These are phyloP conservation scores for Holotrichia oblita DNA, from an alignment of 1,140 invertebrate species.

Conservation along the genomic window DNA sequence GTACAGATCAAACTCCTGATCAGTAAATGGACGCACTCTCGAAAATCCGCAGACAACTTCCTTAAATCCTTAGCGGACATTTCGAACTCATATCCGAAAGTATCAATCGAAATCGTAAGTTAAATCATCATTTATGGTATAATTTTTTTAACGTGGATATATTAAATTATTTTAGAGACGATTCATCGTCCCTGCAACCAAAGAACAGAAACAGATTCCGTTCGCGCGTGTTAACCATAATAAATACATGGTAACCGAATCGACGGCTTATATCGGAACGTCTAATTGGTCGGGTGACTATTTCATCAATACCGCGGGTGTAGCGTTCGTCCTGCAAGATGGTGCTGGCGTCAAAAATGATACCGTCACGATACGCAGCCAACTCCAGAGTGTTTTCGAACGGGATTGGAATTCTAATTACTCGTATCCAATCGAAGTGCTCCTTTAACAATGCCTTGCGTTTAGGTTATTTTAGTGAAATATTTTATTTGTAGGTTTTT, in stretches of 20 bases:
- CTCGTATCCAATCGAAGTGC: slow-evolving; percentile 62
- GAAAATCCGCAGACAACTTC: slow-evolving; percentile 77
- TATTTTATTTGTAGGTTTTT: too few species aligned
- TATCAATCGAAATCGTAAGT: slow-evolving; percentile 85
- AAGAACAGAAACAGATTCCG: slow-evolving; percentile 84
- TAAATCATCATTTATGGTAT: not conserved
- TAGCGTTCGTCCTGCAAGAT: slow-evolving; percentile 76
- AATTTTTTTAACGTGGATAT: too few species aligned
- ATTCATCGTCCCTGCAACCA: slow-evolving; percentile 80
- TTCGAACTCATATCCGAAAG: slow-evolving; percentile 69
- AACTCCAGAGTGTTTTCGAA: slow-evolving; percentile 83
- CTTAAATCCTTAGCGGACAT: slow-evolving; percentile 82
- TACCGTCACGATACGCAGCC: slow-evolving; percentile 69
- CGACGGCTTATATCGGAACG: slow-evolving; percentile 92
- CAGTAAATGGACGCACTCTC: slow-evolving; percentile 90
- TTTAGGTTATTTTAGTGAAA: too few species aligned
- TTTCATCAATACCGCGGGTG: slow-evolving; percentile 90
- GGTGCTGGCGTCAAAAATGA: slow-evolving; percentile 66
- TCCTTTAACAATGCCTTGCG: too few species aligned
- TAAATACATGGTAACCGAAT: slow-evolving; percentile 99
- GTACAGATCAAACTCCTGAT: slow-evolving; percentile 84
- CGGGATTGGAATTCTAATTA: slow-evolving; percentile 90
- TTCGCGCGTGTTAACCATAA: slow-evolving; percentile 95
- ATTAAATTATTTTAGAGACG: slow-evolving; percentile 70
- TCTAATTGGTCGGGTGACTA: slow-evolving; percentile 99